Conservation (phyloP, 2,888 invertebrate genomes). For the Eudasyphora cyanicolor region DNA sequence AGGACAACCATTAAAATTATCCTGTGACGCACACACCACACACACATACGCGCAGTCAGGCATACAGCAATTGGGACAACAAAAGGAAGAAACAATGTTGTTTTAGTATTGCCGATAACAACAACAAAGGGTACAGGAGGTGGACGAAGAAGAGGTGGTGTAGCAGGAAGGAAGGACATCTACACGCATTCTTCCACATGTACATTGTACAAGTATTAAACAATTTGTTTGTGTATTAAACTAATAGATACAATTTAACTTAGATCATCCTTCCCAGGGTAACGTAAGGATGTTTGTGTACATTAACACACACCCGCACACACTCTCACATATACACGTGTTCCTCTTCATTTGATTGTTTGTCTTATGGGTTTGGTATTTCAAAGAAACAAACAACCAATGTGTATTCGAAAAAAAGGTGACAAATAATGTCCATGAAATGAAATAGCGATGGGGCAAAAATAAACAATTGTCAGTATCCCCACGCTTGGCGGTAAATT, state of each 20-base stretch:
- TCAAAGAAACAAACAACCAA: background rate
- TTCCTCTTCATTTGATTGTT: constrained; percentile 5
- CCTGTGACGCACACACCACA: background rate
- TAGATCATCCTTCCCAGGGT: constrained; percentile 27
- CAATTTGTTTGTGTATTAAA: constrained; percentile 61
- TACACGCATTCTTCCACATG: background rate
- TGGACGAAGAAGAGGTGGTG: background rate
- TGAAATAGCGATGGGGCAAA: background rate
- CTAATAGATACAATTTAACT: constrained; percentile 56
- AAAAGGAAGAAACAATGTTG: background rate
- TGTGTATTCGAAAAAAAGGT: background rate
- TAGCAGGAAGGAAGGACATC: background rate
- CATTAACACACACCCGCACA: constrained; percentile 6
- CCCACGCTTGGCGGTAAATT: background rate
- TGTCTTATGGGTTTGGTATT: constrained; percentile 37
- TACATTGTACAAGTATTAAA: constrained; percentile 31
- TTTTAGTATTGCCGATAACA: background rate
- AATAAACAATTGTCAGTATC: constrained; percentile 4
- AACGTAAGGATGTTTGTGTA: background rate
- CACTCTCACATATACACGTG: background rate
- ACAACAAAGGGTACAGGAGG: constrained; percentile 7
- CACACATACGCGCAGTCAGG: background rate
- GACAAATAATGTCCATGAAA: background rate
- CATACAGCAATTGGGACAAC: background rate
- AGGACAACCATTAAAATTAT: constrained; percentile 17